Base-by-base conservation (phyloP, 1,140 invertebrate genomes). In the Penaeus chinensis region DNA sequence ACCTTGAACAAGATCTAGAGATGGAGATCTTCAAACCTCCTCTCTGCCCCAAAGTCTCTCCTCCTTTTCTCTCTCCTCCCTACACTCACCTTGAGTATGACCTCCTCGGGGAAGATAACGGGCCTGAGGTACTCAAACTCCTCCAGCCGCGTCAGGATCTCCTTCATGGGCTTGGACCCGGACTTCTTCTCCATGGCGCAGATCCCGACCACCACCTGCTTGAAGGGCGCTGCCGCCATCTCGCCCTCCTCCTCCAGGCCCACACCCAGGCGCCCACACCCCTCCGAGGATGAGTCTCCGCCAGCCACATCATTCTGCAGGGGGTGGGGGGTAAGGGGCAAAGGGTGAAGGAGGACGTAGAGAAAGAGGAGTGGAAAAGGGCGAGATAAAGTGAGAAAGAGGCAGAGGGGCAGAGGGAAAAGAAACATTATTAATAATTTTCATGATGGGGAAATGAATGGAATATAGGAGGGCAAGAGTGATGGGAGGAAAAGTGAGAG, bases 121-220 rank as follows among this genome's bases (percentile, higher is more conserved):
- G 98, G 96, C 93, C 97, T 96, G 89, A 99, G 97, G 91, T 98
- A 98, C 92, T 99, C 97, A 93, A 99, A 99, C 92, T 99, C 97
- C 91, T 98, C 96, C 19, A 99, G 94, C 2, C 98, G 94, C 0
- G 96, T 97, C 24, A 99, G 94, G 91, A 99, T 99, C 93, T 99
- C 98, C 71, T 85, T 86, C 98, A 99, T 99, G 3, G 98, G 98
- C 93, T 99, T 99, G 81, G 98, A 99, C 91, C 98, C 96, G 5
- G 98, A 98, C 93, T 99, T 99, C 92, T 99, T 99, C 90, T 96
- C 96, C 98, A 99, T 99, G 66, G 98, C 98, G 94, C 98, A 99
- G 88, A 99, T 96, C 76, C 98, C 98, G 89, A 99, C 97, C 91
- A 98, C 94, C 81, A 99, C 97, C 91, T 98, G 96, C 69, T 90